Evolutionary conservation across 1,140 invertebrate species (phyloP).

Genomic region (Cherax destructor): DNA sequence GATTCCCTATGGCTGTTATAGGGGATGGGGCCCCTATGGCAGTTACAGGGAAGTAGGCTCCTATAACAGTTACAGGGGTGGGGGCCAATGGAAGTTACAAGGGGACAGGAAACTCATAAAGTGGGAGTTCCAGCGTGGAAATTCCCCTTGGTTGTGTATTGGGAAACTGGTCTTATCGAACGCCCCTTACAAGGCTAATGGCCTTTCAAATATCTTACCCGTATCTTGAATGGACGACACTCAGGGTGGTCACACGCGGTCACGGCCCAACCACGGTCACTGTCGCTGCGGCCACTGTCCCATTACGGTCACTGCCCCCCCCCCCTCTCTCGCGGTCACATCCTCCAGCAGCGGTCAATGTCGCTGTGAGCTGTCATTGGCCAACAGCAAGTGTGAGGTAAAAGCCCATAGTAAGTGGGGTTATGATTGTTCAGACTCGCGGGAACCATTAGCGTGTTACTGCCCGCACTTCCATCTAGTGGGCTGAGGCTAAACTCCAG

Average conservation of each 20-base stretch:
- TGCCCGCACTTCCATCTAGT: too few relatives aligned
- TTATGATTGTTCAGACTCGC: too few relatives aligned
- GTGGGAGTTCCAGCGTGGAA: not conserved
- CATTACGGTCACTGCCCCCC: not conserved
- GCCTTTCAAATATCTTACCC: not conserved
- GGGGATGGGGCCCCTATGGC: too few relatives aligned
- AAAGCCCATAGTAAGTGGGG: too few relatives aligned
- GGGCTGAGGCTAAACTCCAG: too few relatives aligned
- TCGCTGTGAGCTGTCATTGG: too few relatives aligned
- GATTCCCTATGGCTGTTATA: too few relatives aligned
- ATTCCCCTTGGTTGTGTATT: not conserved
- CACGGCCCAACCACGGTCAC: not conserved
- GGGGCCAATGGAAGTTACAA: not conserved
- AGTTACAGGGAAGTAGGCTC: too few relatives aligned
- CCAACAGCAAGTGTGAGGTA: too few relatives aligned
- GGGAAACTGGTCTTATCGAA: not conserved
- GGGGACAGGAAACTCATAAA: not conserved
- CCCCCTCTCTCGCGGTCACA: too few relatives aligned
- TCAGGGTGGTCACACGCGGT: not conserved
- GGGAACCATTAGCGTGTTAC: too few relatives aligned
- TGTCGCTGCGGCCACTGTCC: not conserved
- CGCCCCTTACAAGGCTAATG: not conserved
- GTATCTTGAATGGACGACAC: not conserved
- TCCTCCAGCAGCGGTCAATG: too few relatives aligned
- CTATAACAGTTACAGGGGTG: not conserved